Evolutionary conservation across 1,140 invertebrate genomes (phyloP), one percentile per base, ranked within the genome.

Genomic region (Neotoxoptera formosana): DNA sequence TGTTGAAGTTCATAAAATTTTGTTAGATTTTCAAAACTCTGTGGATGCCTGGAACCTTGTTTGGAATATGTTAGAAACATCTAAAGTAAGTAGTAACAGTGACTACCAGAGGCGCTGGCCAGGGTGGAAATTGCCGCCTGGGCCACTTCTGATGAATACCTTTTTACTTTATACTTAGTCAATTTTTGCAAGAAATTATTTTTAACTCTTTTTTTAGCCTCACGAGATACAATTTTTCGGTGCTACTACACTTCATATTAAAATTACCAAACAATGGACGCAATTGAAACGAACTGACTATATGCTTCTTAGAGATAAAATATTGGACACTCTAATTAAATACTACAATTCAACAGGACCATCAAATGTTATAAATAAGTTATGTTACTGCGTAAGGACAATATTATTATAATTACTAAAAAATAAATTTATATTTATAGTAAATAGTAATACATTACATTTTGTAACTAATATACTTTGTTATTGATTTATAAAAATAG

Each of bases 171-270:
- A 4, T 56, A 23, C 23, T 56, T 56, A 23, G 30, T 9, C 25
- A 60, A 60, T 60, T 2, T 67, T 30, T n/a, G 34, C 4, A 21
- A 51, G 8, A 86, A 88, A 88, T 23, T 7, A 86, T 47, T 47
- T 30, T 17, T 14, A 84, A 47, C 9, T 51, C 2, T 2, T 47
- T 30, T 94, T 96, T 91, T 95, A 99, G 98, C 96, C 96, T 84
- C 96, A 97, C 92, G 98, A 99, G 96, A 97, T 98, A 9, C 98
- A 99, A 95, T 99, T 98, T 95, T 99, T 98, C 96, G 98, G 97
- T 93, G 98, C 98, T 17, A 98, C 97, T 90, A 98, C 98, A 88
- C 95, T 99, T 76, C 97, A 99, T 94, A 96, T 97, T 0, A 99
- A 99, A 95, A 96, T 99, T 67, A 96, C 98, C 94, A 97, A 97